Evolutionary conservation across 2,888 invertebrate genomes (phyloP).

Genomic region (Rhingia campestris): DNA sequence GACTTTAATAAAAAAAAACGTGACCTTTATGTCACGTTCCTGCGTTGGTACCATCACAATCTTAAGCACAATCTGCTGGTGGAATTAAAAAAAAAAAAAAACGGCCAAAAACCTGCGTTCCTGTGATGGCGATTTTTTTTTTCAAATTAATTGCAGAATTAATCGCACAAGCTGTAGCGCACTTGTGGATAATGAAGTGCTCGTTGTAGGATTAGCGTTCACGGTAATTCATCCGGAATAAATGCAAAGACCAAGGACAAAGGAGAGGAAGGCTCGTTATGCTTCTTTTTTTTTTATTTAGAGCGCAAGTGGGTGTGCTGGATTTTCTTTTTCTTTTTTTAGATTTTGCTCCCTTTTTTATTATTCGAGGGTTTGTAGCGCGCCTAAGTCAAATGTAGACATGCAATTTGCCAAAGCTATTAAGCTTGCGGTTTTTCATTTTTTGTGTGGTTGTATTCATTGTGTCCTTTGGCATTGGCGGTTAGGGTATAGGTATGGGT

Average conservation of each 20-base stretch:
- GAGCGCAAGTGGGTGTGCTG: slow-evolving; percentile 4
- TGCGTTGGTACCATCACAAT: too few relatives aligned
- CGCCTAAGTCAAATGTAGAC: slow-evolving; percentile 53
- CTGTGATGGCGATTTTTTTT: background rate
- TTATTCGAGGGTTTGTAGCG: slow-evolving; percentile 24
- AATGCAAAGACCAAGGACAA: slow-evolving; percentile 52
- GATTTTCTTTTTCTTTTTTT: background rate
- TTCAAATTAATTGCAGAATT: slow-evolving; percentile 54
- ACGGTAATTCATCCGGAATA: slow-evolving; percentile 54
- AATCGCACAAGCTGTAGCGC: slow-evolving; percentile 51
- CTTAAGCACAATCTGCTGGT: background rate
- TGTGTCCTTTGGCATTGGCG: slow-evolving; percentile 33
- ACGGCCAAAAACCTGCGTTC: slow-evolving; percentile 17
- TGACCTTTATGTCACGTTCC: background rate
- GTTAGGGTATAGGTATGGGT: background rate
- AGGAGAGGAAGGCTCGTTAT: background rate
- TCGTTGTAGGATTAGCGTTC: slow-evolving; percentile 57
- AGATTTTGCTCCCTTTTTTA: background rate
- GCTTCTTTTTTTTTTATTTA: background rate
- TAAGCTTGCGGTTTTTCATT: slow-evolving; percentile 23
- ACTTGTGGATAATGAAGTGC: slow-evolving; percentile 66
- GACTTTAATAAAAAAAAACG: slow-evolving; percentile 1
- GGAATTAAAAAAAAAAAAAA: slow-evolving; percentile 4
- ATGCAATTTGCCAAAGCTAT: slow-evolving; percentile 46
- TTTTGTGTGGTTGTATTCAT: background rate